Base-by-base conservation (phyloP, 2,888 invertebrate species). In the Tridacna crocea region DNA sequence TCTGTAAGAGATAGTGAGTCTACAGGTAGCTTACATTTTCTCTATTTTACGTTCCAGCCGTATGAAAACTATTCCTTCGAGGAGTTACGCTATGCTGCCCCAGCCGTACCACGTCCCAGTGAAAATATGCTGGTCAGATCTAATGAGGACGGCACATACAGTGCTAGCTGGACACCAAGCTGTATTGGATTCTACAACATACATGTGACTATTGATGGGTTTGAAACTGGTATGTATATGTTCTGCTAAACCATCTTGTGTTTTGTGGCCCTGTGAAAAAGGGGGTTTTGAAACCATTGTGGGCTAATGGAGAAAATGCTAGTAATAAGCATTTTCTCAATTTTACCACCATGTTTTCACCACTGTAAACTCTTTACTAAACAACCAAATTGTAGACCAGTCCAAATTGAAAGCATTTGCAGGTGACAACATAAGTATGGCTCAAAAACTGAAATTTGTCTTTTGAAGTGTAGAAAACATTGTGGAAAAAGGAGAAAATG, bases 31-130 rank as follows among this genome's bases (percentile, higher is more conserved):
- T 3, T 55, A 6, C 55, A 15, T 3, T 55, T 55, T 55, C 55
- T 55, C 15, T 55, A 2, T 66, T 19, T 36, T 27, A 4, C 27
- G 27, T 66, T 93, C 17, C 95, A 97, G 96, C 96, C 96, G 0
- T 98, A 97, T 94, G 97, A 97, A 92, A 97, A 97, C 93, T 98
- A 97, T 93, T 98, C 98, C 0, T 98, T 99, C 94, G 99, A 99
- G 95, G 99, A 99, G 95, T 95, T 99, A 63, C 96, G 99, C 51
- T 93, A 91, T 82, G 95, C 96, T 75, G 96, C 96, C 10, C 97
- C 97, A 0, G 95, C 96, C 0, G 95, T 96, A 22, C 96, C 96
- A 77, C 94, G 97, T 65, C 96, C 96, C n/a, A 96, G 96, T 90
- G 98, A 98, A 94, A 96, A 96, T 88, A 96, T 98, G 96, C 94